Evolutionary conservation across 2,113 vertebrate genomes (phyloP).

Genomic region (Lichenostomus cassidix): DNA sequence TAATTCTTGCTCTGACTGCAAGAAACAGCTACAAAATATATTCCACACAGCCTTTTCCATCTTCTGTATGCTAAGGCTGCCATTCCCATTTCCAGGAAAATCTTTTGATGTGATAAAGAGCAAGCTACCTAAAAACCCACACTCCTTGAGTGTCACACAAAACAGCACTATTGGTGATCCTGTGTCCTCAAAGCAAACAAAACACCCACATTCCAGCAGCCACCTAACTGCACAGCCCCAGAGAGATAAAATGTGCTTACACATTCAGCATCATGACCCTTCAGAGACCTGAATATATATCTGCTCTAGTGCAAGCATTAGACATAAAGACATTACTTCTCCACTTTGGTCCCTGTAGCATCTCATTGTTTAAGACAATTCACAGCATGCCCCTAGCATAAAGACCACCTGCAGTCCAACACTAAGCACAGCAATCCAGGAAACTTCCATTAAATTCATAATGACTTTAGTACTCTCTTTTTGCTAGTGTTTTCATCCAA

Average conservation of each 20-base stretch:
- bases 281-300: not conserved
- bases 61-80: not conserved
- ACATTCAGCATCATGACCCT: not conserved
- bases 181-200: not conserved
- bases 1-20: not conserved
- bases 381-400: not conserved
- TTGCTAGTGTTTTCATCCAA: not conserved
- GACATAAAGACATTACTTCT: not conserved
- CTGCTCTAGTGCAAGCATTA: not conserved
- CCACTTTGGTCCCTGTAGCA: not conserved
- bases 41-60: not conserved
- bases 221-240: not conserved
- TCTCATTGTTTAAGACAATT: constrained; percentile 6
- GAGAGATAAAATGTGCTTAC: not conserved
- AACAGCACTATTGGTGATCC: not conserved
- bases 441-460: not conserved
- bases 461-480: not conserved
- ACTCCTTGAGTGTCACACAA: not conserved
- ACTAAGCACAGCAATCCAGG: not conserved
- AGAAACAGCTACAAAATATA: not conserved
- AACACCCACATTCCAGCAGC: not conserved
- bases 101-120: not conserved
- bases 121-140: not conserved
- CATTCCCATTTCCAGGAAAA: not conserved
- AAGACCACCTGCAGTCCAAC: constrained; percentile 8